Evolutionary conservation across 2,113 vertebrate species (phyloP).

Genomic region (Morphnarchus princeps): DNA sequence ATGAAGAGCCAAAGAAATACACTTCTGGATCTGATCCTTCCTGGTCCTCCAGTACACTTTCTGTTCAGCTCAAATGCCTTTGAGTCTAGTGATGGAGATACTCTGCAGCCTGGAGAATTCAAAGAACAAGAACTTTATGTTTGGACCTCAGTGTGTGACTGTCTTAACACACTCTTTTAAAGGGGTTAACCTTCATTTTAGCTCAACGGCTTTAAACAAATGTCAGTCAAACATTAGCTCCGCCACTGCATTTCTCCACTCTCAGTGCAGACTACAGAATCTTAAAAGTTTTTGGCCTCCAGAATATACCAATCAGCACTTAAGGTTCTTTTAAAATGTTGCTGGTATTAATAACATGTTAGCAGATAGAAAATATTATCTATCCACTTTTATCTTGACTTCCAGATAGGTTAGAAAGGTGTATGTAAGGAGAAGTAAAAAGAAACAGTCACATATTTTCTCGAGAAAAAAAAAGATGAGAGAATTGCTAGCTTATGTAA

Average conservation of each 20-base stretch:
- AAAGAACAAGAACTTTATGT: background rate
- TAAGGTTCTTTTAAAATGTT: background rate
- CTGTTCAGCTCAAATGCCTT: background rate
- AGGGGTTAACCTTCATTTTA: background rate
- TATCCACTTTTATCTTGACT: background rate
- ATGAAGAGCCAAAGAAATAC: background rate
- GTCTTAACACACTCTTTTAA: background rate
- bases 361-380: background rate
- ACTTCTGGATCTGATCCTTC: background rate
- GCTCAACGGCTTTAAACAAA: background rate
- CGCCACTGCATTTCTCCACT: background rate
- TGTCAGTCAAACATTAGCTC: background rate
- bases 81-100: background rate
- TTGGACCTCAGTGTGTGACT: background rate
- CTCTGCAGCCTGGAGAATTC: background rate
- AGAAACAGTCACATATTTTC: background rate
- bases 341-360: background rate
- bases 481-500: background rate
- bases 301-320: background rate
- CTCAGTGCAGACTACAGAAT: background rate
- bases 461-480: background rate
- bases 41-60: background rate
- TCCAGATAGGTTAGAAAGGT: background rate
- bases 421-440: background rate
- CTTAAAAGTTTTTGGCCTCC: background rate